Base-by-base conservation (phyloP, 2,797 vertebrate species). In the Peromyscus eremicus region DNA sequence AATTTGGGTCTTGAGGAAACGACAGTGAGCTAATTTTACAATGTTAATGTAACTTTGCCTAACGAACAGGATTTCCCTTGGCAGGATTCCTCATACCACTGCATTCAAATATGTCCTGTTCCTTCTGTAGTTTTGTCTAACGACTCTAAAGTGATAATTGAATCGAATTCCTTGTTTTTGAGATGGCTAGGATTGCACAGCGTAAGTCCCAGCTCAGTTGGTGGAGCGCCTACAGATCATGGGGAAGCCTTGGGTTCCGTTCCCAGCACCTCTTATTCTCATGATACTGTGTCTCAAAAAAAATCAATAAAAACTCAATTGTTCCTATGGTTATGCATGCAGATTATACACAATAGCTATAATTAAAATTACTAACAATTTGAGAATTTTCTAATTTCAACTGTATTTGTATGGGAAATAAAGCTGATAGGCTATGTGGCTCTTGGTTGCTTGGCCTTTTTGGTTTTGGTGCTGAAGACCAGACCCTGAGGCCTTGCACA, bases 301-400 rank as follows among this genome's bases (percentile, higher is more conserved):
- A 37, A 27, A 52, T 27, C 1, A 85, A 29, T 29, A 75, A 76
- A 81, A 87, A 94, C 68, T 23, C 13, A 92, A 27, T 89, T 10
- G 87, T 92, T 92, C 92, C 62, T 94, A 68, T 80, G 89, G 40
- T 29, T 89, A 29, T 52, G 16, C 6, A 81, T 84, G 16, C 5
- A 60, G 40, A 43, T 91, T 97, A 86, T 94, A 55, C 14, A 81
- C n/a, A 79, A 64, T 49, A 89, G 49, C 83, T 88, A 3, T 80
- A 82, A 81, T 49, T 89, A 49, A 89, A 93, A 97, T 70, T 92
- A 40, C 85, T 85, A 88, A 64, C 16, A 82, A 73, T 80, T 88
- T 83, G 84, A 94, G 60, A 93, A 82, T 83, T 88, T 82, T 95
- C 68, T 89, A 85, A 93, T 94, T 96, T 89, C 23, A 81, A 1